These are phyloP conservation scores for Cataglyphis livida DNA, from an alignment of 2,888 invertebrate species.

Conservation along the genomic window DNA sequence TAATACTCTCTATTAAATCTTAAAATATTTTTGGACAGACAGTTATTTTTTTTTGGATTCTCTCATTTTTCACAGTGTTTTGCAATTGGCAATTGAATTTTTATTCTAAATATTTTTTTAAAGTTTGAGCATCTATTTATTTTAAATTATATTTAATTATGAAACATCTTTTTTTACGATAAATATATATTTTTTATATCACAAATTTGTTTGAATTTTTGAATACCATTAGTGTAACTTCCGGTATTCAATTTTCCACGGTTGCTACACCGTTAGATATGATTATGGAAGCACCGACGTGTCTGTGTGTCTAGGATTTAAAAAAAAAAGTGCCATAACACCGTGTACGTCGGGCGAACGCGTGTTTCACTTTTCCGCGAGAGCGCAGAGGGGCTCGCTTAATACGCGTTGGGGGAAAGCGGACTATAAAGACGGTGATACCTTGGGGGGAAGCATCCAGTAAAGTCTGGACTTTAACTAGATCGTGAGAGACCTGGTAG, in stretches of 20 bases:
- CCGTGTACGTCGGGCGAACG: slow-evolving; percentile 59
- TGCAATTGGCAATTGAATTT: neutral
- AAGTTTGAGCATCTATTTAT: neutral
- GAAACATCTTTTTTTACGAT: neutral
- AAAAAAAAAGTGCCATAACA: slow-evolving; percentile 74
- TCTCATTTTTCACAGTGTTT: neutral
- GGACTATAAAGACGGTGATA: slow-evolving; percentile 83
- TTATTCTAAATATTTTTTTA: neutral
- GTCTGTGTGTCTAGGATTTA: slow-evolving; percentile 49
- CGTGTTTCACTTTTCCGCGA: slow-evolving; percentile 84
- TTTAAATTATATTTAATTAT: neutral
- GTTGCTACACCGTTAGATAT: slow-evolving; percentile 63
- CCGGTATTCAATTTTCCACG: slow-evolving; percentile 44
- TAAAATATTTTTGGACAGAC: neutral
- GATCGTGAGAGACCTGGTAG: slow-evolving; percentile 75
- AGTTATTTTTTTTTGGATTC: neutral
- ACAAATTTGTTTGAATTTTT: slow-evolving; percentile 13
- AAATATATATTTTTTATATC: slow-evolving; percentile 4
- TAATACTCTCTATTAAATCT: neutral
- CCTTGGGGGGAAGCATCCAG: slow-evolving; percentile 84
- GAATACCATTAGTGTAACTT: slow-evolving; percentile 7
- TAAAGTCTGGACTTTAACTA: slow-evolving; percentile 82
- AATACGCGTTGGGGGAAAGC: slow-evolving; percentile 81
- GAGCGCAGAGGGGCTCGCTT: slow-evolving; percentile 69
- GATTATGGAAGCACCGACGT: slow-evolving; percentile 66